These are phyloP conservation scores for Ctenopoma multispine DNA, from an alignment of 2,797 vertebrate species.

Conservation along the genomic window DNA sequence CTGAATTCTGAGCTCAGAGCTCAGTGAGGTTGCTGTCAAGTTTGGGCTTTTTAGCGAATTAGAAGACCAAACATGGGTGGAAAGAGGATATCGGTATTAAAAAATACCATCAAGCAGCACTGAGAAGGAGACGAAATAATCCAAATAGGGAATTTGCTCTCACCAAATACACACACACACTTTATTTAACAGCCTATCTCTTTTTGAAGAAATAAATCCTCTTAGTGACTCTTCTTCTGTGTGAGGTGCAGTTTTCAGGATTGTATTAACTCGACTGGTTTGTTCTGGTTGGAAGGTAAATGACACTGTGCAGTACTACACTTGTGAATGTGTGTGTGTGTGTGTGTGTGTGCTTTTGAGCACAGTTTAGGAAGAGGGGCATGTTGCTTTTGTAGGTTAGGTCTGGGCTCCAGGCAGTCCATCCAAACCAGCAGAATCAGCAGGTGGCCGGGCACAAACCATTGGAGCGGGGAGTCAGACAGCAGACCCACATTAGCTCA, in stretches of 20 bases:
- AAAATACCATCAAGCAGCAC: constrained; percentile 70
- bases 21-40: constrained; percentile 59
- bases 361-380: constrained; percentile 42
- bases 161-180: constrained; percentile 65
- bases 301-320: constrained; percentile 30
- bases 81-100: constrained; percentile 76
- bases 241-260: constrained; percentile 78
- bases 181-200: constrained; percentile 72
- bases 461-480: constrained; percentile 64
- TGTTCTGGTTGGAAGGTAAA: constrained; percentile 67
- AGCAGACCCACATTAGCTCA: constrained; percentile 78
- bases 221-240: constrained; percentile 76
- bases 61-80: constrained; percentile 59
- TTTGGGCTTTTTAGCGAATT: constrained; percentile 71
- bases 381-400: constrained; percentile 77
- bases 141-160: constrained; percentile 77
- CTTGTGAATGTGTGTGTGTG: constrained; percentile 13
- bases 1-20: constrained; percentile 32
- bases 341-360: constrained; percentile 31
- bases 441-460: constrained; percentile 74
- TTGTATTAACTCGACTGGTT: constrained; percentile 69
- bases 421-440: constrained; percentile 73
- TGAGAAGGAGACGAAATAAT: constrained; percentile 74
- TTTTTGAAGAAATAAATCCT: constrained; percentile 81
- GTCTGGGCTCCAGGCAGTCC: constrained; percentile 70